Conservation (phyloP, 2,888 invertebrate genomes). For the Alviniconcha strummeri region DNA sequence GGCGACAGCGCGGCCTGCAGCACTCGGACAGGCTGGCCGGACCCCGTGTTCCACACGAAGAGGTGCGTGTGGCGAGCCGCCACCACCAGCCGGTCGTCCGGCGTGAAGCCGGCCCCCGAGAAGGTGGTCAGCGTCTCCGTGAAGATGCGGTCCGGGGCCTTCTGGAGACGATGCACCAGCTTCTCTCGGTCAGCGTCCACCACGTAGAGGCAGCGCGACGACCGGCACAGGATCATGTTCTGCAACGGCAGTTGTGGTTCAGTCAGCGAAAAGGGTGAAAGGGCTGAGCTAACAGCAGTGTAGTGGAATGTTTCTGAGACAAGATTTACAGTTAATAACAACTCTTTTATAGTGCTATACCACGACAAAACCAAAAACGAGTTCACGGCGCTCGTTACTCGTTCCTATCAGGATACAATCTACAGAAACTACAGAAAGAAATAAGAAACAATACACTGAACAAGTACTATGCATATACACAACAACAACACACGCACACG, state of each 20-base stretch:
- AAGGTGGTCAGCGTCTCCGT: slow-evolving; percentile 59
- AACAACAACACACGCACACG: no score
- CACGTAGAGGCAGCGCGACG: slow-evolving; percentile 56
- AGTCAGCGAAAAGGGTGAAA: not conserved
- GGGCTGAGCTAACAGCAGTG: not conserved
- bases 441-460: not conserved
- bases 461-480: not conserved
- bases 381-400: no score
- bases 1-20: slow-evolving; percentile 59
- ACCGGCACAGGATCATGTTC: slow-evolving; percentile 54
- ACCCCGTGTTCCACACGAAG: slow-evolving; percentile 61
- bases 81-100: slow-evolving; percentile 58
- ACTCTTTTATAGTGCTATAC: not conserved
- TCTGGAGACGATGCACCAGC: slow-evolving; percentile 49
- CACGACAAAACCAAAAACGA: no score
- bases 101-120: slow-evolving; percentile 63
- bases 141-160: slow-evolving; percentile 60
- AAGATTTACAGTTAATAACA: not conserved
- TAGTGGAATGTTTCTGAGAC: not conserved
- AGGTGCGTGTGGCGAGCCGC: slow-evolving; percentile 62
- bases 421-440: not conserved
- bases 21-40: slow-evolving; percentile 59
- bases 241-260: slow-evolving; percentile 7
- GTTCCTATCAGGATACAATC: not conserved
- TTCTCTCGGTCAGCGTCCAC: slow-evolving; percentile 52